Evolutionary conservation across 2,797 vertebrate species (phyloP), one percentile per base, ranked within the genome.

Genomic region (Discoglossus pictus): DNA sequence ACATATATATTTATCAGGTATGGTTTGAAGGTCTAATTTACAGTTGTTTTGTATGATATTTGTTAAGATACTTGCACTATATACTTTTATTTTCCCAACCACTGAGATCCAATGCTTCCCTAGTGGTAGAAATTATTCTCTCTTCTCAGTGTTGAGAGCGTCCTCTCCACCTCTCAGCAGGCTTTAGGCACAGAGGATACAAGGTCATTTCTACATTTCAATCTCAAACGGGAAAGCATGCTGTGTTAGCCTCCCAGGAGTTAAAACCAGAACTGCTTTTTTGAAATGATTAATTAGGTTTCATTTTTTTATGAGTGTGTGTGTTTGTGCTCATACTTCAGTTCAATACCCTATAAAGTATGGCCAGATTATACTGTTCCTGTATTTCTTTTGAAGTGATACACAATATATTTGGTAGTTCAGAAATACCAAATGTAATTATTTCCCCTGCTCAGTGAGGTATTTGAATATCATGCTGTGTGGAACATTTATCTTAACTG

Each of bases 361-460:
- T 71, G 61, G 68, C 52, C 61, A 71, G 68, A 71, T 71, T 59
- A 64, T 62, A 50, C 68, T 71, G 68, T 58, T 44, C 51, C 60
- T 71, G 53, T 64, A 71, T 64, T 64, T 64, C 61, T 43, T 71
- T 71, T 71, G 68, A 71, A 71, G 68, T 71, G 56, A 71, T 71
- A 71, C 68, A 71, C 68, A 71, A 71, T 52, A 71, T 59, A 71
- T 71, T 58, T 71, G 44, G 61, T 71, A 71, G 68, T 71, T 71
- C 53, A 71, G 53, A 71, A 71, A 71, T 71, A 59, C 68, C 68
- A 71, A 71, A 71, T 71, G 68, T 71, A 71, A 71, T 71, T 71
- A 71, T 71, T 64, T 63, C 61, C 60, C 53, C 61, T 59, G 53
- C 68, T 71, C 68, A 71, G 68, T 61, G 58, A 71, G 68, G 53